Conservation (phyloP, 2,888 invertebrate genomes). For the Seladonia tumulorum region DNA sequence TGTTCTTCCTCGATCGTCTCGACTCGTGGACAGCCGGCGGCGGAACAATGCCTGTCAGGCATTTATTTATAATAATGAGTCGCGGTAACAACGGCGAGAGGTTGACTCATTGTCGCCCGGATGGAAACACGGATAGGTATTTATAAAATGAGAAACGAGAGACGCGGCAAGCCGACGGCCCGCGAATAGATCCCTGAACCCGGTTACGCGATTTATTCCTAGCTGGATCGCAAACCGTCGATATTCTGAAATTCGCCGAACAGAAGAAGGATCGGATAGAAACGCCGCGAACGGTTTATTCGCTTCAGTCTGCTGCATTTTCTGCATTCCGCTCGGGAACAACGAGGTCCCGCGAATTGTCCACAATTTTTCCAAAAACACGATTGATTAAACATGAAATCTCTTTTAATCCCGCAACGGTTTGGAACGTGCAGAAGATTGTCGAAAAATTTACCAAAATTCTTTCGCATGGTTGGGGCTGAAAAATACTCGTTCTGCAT, state of each 20-base stretch:
- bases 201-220: conserved; percentile 77
- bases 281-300: background rate
- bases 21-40: background rate
- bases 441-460: background rate
- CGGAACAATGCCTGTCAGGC: background rate
- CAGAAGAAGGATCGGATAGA: conserved; percentile 1
- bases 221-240: conserved; percentile 62
- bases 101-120: conserved; percentile 64
- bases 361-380: background rate
- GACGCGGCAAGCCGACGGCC: conserved; percentile 75
- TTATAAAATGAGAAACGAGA: conserved; percentile 75
- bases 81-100: conserved; percentile 22
- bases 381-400: background rate
- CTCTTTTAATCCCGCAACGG: background rate
- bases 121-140: conserved; percentile 67
- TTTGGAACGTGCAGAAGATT: background rate
- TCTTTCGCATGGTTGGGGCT: no score
- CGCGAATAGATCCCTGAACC: conserved; percentile 80
- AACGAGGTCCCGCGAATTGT: background rate
- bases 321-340: background rate
- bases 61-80: conserved; percentile 54
- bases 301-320: background rate
- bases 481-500: no score
- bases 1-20: background rate
- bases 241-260: conserved; percentile 36